Base-by-base conservation (phyloP, 2,113 vertebrate genomes). In the Scolopax mira region DNA sequence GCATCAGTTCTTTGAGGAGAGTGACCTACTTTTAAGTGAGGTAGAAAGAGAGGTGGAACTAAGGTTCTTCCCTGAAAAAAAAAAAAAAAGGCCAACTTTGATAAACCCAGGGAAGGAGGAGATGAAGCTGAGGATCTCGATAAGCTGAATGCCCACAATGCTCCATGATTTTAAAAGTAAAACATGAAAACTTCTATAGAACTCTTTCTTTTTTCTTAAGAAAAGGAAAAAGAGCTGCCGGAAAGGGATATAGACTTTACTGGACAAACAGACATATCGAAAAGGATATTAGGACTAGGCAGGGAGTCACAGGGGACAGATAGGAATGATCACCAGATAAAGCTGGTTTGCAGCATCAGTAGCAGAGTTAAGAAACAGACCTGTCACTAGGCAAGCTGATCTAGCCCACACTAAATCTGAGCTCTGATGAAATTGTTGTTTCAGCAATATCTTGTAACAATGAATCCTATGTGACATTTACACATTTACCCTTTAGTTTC, bases 251-350 rank as follows among this genome's bases (percentile, higher is more conserved):
- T 4, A 78, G 25, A 46, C 4, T 48, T 79, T 2, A 35, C 25
- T 2, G 5, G 41, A 64, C 24, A 6, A 60, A 71, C 35, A 49
- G 25, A 12, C 8, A 31, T 17, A 71, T 42, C 31, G 60, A 79
- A 83, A 95, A 78, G 16, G 3, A 21, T 57, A 35, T 64, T 67
- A 51, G 67, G 33, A 79, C 39, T 31, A 74, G 37, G 10, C 31
- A 67, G 52, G 18, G 51, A 91, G 31, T 54, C 28, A 42, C 0
- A 0, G 11, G 0, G 0, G 18, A 30, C 11, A 3, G 78, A 58
- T n/a, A 12, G 67, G 67, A 85, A 52, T 9, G 25, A 85, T 79
- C 79, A 49, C 58, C 66, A 73, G 12, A 77, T 33, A 89, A 94
- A 88, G 31, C 25, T 73, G 44, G 72, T 95, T 90, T 4, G 2